Evolutionary conservation across 2,797 vertebrate genomes (phyloP), one percentile per base, ranked within the genome.

Genomic region (Chrosomus eos): DNA sequence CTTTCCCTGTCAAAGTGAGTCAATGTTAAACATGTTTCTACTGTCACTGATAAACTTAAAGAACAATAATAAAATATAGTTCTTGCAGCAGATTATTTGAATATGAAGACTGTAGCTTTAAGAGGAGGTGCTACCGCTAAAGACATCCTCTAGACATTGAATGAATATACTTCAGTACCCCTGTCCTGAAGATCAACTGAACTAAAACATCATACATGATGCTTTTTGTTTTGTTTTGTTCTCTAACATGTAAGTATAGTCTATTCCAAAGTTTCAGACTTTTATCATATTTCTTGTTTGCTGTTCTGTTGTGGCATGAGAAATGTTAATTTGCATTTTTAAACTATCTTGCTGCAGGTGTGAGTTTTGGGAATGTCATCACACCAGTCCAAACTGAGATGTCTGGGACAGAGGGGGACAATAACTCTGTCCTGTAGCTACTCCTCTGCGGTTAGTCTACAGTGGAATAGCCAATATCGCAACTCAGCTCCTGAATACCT

Each of bases 381-480:
- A n/a, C 48, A 36, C 53, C 73, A 31, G 45, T 26, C 31, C 19
- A 64, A 1, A n/a, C 66, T 71, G 31, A 66, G n/a, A 43, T 71
- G 13, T 28, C 5, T 78, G 74, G 43, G 1, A 28, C 28, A 53
- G 79, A 58, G 26, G 67, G 72, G 14, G 4, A 21, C 28, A 73
- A n/a, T 66, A 31, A 85, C 26, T 36, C 36, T 85, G 38, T 87
- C 83, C 51, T 87, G 83, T 70, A 85, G 23, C 72, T 87, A 82
- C 73, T 81, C 64, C 1, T 71, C 86, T 40, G 64, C 73, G 0
- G 0, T 11, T 3, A 66, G 3, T 72, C 78, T 73, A 43, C 73
- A 68, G 48, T 87, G 82, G 71, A 76, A 87, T 60, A 26, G 23
- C 21, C 76, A 87, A 11, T 55, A 82, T 40, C 58, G 58, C 3